phyloP scores from a whole-genome alignment of 2,888 invertebrate genomes.

The Drosophila borborema region DNA sequence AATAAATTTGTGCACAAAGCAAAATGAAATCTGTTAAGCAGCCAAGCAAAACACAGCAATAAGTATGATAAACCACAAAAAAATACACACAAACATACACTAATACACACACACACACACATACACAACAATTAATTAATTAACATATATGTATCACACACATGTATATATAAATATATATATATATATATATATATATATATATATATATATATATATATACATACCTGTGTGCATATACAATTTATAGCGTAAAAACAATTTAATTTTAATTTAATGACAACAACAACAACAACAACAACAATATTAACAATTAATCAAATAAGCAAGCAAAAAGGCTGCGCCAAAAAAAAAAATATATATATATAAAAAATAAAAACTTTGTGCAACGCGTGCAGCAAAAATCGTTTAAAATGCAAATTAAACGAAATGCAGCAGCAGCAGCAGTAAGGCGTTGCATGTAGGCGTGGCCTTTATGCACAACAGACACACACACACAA shows the following conservation, averaged over 20 bases:
- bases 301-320: conserved; percentile 57
- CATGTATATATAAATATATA: conserved; percentile 30
- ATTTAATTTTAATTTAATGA: conserved; percentile 76
- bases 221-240: conserved; percentile 18
- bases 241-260: conserved; percentile 47
- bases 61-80: conserved; percentile 65
- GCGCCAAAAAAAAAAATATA: conserved; percentile 53
- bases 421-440: conserved; percentile 69
- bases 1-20: conserved; percentile 53
- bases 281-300: conserved; percentile 48
- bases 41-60: conserved; percentile 42
- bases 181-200: conserved; percentile 28
- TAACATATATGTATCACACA: conserved; percentile 55
- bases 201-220: conserved; percentile 25
- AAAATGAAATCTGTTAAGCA: conserved; percentile 67
- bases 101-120: conserved; percentile 23
- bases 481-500: neutral
- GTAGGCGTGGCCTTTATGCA: conserved; percentile 54
- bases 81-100: conserved; percentile 40
- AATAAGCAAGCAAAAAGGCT: conserved; percentile 53
- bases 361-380: neutral
- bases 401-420: conserved; percentile 81
- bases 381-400: conserved; percentile 76
- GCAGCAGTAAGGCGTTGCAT: conserved; percentile 40
- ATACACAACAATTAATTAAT: conserved; percentile 74